Percentiles rank a stretch among this genome's conserved stretches.
Evolutionary conservation across 2,113 vertebrate species (phyloP).

Genomic region (Bubo bubo): DNA sequence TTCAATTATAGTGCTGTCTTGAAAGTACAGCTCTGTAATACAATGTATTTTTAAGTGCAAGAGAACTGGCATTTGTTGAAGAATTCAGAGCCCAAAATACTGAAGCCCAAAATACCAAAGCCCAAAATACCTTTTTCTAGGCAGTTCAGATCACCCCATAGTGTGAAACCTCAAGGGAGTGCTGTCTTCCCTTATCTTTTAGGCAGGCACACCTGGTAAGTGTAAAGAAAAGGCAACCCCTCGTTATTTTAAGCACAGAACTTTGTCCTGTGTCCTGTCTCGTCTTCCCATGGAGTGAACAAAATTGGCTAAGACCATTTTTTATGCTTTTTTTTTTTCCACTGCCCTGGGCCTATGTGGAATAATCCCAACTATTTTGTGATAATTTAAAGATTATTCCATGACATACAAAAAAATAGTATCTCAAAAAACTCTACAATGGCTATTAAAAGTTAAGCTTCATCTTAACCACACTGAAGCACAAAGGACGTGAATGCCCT

Average conservation of each 20-base stretch:
- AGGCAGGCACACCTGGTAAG: not conserved
- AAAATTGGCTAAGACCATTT: not conserved
- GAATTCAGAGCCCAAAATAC: not conserved
- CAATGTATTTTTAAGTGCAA: not conserved
- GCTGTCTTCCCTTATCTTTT: not conserved
- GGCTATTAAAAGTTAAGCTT: not conserved
- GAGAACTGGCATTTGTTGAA: not conserved
- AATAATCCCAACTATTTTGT: not conserved
- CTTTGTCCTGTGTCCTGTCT: not conserved
- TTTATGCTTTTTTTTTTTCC: not conserved
- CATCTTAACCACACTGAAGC: not conserved
- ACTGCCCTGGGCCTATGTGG: not conserved
- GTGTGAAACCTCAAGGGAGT: not conserved
- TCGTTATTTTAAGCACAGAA: not conserved
- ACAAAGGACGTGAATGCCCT: not conserved
- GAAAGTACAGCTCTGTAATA: not conserved
- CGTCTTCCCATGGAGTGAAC: fast-evolving
- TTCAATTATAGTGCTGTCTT: not conserved
- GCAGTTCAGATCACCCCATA: not conserved
- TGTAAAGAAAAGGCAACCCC: not conserved
- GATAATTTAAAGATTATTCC: not conserved
- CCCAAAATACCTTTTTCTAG: not conserved
- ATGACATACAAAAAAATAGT: not conserved
- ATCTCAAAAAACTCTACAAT: not conserved
- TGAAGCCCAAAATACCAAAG: not conserved